Conservation (phyloP, 2,113 vertebrate species). For the Nyctibius bracteatus region DNA sequence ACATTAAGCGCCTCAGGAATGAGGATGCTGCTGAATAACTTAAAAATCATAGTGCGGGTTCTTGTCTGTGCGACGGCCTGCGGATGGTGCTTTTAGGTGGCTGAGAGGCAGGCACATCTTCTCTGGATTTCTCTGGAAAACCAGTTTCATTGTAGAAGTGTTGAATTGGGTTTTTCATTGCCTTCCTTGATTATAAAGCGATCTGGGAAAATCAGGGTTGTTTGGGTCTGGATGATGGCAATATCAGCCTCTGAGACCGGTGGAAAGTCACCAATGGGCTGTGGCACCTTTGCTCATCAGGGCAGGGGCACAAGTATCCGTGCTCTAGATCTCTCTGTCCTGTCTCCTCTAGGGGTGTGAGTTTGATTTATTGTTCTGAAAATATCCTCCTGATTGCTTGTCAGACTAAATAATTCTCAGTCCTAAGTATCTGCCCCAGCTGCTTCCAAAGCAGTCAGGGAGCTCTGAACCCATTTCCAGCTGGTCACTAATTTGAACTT, state of each 20-base stretch:
- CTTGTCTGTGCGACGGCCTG: not conserved
- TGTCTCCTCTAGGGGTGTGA: not conserved
- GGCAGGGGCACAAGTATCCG: not conserved
- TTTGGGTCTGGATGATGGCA: not conserved
- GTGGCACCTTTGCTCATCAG: not conserved
- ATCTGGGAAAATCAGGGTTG: rapidly evolving
- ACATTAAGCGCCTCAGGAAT: rapidly evolving
- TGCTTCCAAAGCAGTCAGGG: not conserved
- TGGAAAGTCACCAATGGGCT: not conserved
- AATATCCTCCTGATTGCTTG: not conserved
- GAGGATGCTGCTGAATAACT: not conserved
- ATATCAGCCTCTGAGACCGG: not conserved
- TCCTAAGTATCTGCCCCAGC: not conserved
- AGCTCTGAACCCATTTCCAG: not conserved
- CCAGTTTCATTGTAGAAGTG: not conserved
- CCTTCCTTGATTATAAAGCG: not conserved
- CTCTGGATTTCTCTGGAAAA: not conserved
- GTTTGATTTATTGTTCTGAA: not conserved
- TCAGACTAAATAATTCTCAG: not conserved
- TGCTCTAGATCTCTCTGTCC: not conserved
- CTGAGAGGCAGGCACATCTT: not conserved
- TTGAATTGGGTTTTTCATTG: not conserved
- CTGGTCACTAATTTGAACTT: not conserved
- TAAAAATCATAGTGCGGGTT: not conserved
- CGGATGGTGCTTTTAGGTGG: not conserved